Conservation (phyloP, 1,140 invertebrate genomes). For the Sitophilus oryzae region DNA sequence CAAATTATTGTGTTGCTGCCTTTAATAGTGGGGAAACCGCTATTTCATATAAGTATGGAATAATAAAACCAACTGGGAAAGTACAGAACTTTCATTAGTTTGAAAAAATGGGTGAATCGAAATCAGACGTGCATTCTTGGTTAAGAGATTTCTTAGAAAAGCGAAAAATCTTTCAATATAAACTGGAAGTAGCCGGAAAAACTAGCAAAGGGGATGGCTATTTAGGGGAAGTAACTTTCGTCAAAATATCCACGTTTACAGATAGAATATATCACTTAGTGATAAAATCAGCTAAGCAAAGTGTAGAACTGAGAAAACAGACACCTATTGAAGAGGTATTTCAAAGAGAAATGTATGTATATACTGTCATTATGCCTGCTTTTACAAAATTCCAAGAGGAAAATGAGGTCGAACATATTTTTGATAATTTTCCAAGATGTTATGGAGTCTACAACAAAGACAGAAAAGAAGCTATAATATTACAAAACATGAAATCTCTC, state of each 20-base stretch:
- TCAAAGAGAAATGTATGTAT: conserved; percentile 30
- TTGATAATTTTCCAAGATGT: conserved; percentile 39
- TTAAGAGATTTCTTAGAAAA: conserved; percentile 10
- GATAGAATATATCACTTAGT: conserved; percentile 28
- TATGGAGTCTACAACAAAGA: conserved; percentile 40
- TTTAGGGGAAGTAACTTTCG: conserved; percentile 33
- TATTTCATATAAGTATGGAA: too few species aligned
- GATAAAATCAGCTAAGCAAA: conserved; percentile 29
- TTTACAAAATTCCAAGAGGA: conserved; percentile 23
- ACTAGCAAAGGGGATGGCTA: conserved; percentile 33
- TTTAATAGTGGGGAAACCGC: too few species aligned
- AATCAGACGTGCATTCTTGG: conserved; percentile 10
- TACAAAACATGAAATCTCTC: conserved; percentile 49
- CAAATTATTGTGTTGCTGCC: too few species aligned
- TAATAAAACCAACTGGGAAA: too few species aligned
- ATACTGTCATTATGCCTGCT: conserved; percentile 27
- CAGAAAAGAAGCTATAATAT: conserved; percentile 47
- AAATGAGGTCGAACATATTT: conserved; percentile 16
- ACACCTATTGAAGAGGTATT: conserved; percentile 24
- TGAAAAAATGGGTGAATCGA: background rate
- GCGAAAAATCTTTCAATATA: conserved; percentile 19
- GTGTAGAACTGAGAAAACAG: conserved; percentile 23
- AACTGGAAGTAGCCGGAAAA: conserved; percentile 24
- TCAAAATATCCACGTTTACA: conserved; percentile 17
- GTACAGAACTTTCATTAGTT: too few species aligned